These are phyloP conservation scores for Forbesichthys agassizii DNA, from an alignment of 2,113 vertebrate species.

Conservation along the genomic window DNA sequence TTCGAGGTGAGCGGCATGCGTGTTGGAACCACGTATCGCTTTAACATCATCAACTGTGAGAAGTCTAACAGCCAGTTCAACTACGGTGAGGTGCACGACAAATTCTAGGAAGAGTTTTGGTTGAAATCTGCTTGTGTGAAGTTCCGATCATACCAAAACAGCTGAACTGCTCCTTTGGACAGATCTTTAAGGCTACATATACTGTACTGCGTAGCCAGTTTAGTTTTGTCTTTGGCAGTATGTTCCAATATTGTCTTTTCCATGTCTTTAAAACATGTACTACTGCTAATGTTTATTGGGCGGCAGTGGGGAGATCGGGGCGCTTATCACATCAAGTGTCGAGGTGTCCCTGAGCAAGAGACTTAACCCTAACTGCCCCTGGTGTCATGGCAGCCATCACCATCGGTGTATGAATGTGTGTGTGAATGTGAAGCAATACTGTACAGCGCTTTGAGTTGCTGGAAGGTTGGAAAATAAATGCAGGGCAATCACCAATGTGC, in stretches of 20 bases:
- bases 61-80: conserved; percentile 99
- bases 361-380: no score
- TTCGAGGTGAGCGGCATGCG: conserved; percentile 98
- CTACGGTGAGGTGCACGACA: conserved; percentile 81
- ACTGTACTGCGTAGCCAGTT: background rate
- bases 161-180: background rate
- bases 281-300: background rate
- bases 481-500: background rate
- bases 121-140: no score
- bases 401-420: no score
- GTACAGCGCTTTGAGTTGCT: no score
- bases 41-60: conserved; percentile 99
- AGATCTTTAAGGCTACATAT: background rate
- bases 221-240: background rate
- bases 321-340: no score
- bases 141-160: background rate
- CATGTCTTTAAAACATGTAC: background rate
- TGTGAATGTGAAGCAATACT: no score
- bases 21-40: conserved; percentile 84
- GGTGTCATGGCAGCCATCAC: no score
- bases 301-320: no score
- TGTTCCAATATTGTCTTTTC: background rate
- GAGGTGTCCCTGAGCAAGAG: no score
- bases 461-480: no score
- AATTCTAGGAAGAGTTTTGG: background rate